Evolutionary conservation across 2,113 vertebrate genomes (phyloP), one percentile per base, ranked within the genome.

Genomic region (Pterophyllum scalare): DNA sequence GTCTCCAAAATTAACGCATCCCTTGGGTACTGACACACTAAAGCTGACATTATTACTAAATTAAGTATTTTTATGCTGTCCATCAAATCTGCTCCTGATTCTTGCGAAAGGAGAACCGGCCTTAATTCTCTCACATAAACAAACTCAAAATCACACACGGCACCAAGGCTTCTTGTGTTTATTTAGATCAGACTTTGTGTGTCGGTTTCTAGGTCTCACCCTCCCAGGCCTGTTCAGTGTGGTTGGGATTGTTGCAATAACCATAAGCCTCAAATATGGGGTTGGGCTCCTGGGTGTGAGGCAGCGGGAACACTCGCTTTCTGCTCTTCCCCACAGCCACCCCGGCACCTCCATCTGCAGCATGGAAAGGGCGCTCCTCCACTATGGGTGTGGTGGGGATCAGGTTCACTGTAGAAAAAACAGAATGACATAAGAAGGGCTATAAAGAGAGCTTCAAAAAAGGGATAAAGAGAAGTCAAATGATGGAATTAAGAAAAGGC

Each of bases 231-330:
- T 93, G 97, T 60, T 99, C 97, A 0, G 95, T 96, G 85, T 94
- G 89, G 54, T 94, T 97, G 6, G 98, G 98, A 38, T 95, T 91
- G 61, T 99, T 99, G 94, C 98, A 99, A 93, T 99, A 99, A 65
- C 95, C 85, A 0, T 92, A 96, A 9, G 98, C 97, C 91, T 99
- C 98, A 1, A 96, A 94, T 24, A 99, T 7, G 0, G 97, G 97
- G 90, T 98, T 96, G 7, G 93, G 92, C 7, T 93, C 93, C 1
- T 97, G 95, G 0, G 96, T 98, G 92, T 96, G 95, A 1, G 96
- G 92, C 78, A 96, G 96, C 0, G 96, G 97, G 94, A 97, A 96
- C 77, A 98, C 95, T 64, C 98, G 95, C 91, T 99, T 99, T 46
- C 98, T 95, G 92, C 94, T 98, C 92, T 98, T 99, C 8, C 95